Base-by-base conservation (phyloP, 1,140 invertebrate species). In the Phortica variegata region DNA sequence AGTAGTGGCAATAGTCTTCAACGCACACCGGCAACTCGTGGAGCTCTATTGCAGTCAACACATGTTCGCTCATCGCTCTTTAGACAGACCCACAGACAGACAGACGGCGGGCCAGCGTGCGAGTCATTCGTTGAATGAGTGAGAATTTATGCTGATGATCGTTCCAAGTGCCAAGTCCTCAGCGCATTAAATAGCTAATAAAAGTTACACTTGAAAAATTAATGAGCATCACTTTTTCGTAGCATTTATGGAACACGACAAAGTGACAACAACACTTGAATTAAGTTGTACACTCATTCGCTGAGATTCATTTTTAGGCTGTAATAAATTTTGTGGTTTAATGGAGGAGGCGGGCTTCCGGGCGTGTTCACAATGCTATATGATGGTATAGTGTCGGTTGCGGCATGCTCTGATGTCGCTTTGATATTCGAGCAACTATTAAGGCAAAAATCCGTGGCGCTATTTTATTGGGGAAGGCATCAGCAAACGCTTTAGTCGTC, bases 201-300 rank as follows among this genome's bases (percentile, higher is more conserved):
- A 68, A 68, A 68, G 65, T 68, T 68, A 68, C 63, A 68, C 63
- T 68, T 68, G 63, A 68, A 68, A n/a, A 68, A 68, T 68, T 68
- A 68, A 68, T 68, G 63, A 68, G 63, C 63, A 68, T 49, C 57
- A 54, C 62, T 68, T 68, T 63, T 55, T 48, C 52, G 52, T 47
- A 54, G 51, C 57, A 58, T 68, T 63, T 68, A 58, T 58, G 63
- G 60, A 58, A 58, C 57, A 63, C 63, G 54, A 68, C 63, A 68
- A 68, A 68, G 63, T 68, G 63, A 68, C 63, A 68, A 26, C 23
- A 26, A 68, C 63, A 68, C 63, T 63, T 58, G 63, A 68, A 68
- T 68, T 68, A 68, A 68, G 63, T 58, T 68, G 63, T 68, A 60
- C 51, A 19, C 54, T 53, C 42, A 46, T 51, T 41, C 36, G 62